These are phyloP conservation scores for Shinisaurus crocodilurus DNA, from an alignment of 2,113 vertebrate species.

Conservation along the genomic window DNA sequence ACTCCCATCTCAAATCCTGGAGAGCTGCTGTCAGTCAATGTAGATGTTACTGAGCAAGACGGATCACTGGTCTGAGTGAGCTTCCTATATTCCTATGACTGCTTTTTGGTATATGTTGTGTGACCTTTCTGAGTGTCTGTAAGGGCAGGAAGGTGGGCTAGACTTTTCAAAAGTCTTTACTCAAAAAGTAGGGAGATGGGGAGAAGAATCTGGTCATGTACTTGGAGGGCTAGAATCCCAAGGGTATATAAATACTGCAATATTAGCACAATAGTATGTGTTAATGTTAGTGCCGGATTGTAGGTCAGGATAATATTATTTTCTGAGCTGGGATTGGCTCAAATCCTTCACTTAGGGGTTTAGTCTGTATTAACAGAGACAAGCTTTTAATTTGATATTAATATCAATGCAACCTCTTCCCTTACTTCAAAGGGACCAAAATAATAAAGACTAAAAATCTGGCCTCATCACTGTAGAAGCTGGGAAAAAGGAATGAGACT, in stretches of 20 bases:
- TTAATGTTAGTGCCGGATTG: constrained; percentile 30
- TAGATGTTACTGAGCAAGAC: background rate
- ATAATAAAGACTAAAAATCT: constrained; percentile 27
- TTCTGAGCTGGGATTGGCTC: constrained; percentile 56
- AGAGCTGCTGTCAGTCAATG: background rate
- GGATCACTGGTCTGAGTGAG: background rate
- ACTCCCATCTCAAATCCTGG: background rate
- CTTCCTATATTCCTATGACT: background rate
- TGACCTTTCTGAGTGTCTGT: background rate
- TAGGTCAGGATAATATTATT: background rate
- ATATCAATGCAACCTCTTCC: constrained; percentile 27
- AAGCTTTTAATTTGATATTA: constrained; percentile 43
- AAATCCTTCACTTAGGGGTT: constrained; percentile 40
- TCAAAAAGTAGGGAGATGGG: background rate
- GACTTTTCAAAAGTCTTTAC: background rate
- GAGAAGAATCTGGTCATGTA: background rate
- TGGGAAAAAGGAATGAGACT: constrained; percentile 53
- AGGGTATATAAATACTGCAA: constrained; percentile 38
- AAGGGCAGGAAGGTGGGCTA: background rate
- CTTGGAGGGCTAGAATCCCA: background rate
- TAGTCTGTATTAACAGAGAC: constrained; percentile 52
- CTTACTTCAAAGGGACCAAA: background rate
- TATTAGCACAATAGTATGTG: constrained; percentile 17
- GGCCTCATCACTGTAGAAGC: constrained; percentile 49
- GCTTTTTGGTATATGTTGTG: background rate